phyloP scores from a whole-genome alignment of 2,797 vertebrate species.

The Moxostoma hubbsi region DNA sequence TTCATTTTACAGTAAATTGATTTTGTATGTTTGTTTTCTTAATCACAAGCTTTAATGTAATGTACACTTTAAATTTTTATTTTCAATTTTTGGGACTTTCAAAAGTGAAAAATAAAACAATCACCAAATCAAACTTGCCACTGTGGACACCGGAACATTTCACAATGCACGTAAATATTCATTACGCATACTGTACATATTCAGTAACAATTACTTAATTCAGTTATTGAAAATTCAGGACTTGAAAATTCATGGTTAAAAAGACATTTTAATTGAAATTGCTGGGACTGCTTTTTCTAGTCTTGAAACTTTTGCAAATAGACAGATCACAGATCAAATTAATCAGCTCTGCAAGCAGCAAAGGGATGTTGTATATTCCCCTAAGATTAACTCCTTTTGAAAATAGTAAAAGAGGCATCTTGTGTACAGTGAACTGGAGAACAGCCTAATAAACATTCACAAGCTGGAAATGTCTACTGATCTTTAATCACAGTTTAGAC shows the following conservation, averaged over 20 bases:
- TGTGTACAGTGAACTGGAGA: conserved; percentile 12
- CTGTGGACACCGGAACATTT: no score
- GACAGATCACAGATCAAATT: not conserved
- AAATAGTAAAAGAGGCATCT: conserved; percentile 18
- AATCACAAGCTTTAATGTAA: no score
- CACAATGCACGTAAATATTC: no score
- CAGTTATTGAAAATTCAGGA: not conserved
- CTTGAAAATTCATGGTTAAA: not conserved
- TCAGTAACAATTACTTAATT: not conserved
- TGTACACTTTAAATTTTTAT: no score
- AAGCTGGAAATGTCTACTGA: not conserved
- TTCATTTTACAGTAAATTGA: no score
- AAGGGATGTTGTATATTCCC: not conserved
- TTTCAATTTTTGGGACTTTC: no score
- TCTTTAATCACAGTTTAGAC: no score
- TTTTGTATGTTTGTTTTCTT: no score
- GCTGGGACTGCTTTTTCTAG: not conserved
- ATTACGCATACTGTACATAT: not conserved
- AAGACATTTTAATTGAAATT: not conserved
- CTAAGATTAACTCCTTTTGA: conserved; percentile 6
- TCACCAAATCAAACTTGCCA: no score
- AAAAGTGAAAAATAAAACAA: no score
- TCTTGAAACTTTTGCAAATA: conserved; percentile 14
- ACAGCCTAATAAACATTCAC: conserved; percentile 13
- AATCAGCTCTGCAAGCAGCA: not conserved